Evolutionary conservation across 92 coral and sea anemone species (phyloP), one percentile per base, ranked within the genome.

Genomic region (Scolanthus callimorphus): DNA sequence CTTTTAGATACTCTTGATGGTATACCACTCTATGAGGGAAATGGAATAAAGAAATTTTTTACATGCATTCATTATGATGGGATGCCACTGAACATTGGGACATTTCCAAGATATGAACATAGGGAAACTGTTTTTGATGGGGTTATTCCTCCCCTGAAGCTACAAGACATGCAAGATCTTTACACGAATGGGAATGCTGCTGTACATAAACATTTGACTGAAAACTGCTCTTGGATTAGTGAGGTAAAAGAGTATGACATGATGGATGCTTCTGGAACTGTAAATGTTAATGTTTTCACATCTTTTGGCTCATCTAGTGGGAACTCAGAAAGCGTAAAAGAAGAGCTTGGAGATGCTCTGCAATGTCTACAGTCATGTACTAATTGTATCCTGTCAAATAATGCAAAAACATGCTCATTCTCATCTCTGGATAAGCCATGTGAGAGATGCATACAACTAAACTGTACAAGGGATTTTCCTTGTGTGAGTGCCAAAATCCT

Each of bases 211-310:
- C 70, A 4, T 41, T 22, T 83, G 11, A 3, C 67, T 0, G 80
- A 83, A 0, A 58, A 77, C 29, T 60, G 77, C 34, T 15, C 65
- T 0, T 77, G 90, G 85, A 82, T 82, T 0, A 69, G 60, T 48
- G 89, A 82, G 45, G 89, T 82, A 3, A 76, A 69, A 28, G 79
- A 82, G 30, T 82, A 31, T 69, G 84, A 82, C 28, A 28, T 76
- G 29, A 31, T 51, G 15, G 84, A 70, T 70, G 78, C 72, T 17
- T 62, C 67, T 13, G 83, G 89, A 9, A 30, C 62, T 19, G 50
- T 69, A 2, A 47, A 69, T 59, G 74, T 76, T 3, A 82, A 81
- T 29, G 63, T 51, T 1, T 68, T 39, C 34, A 81, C 88, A 0
- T 29, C 52, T n/a, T 76, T 75, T 27, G 10, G 47, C 8, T 25